Conservation (phyloP, 2,797 vertebrate species). For the Alectoris magna region DNA sequence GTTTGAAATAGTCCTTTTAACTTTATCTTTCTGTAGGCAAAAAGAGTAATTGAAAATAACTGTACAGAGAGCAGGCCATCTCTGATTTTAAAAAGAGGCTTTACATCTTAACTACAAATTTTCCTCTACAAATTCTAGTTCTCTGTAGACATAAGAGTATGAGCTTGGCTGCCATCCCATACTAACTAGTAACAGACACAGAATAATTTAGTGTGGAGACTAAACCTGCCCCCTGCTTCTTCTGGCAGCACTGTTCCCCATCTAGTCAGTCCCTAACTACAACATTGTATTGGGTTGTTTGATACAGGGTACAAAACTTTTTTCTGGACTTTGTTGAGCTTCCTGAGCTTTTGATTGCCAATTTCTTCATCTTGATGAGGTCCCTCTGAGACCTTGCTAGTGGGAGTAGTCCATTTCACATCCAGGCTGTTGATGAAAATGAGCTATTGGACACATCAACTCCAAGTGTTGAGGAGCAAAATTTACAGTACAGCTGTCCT, state of each 20-base stretch:
- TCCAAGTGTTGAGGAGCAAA: background rate
- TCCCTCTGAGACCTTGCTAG: background rate
- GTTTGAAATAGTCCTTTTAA: conserved; percentile 13
- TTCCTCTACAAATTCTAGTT: background rate
- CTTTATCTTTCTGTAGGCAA: conserved; percentile 22
- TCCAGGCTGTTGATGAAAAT: background rate
- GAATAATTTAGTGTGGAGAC: background rate
- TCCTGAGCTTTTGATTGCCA: background rate
- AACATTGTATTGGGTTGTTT: background rate
- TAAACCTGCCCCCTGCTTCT: background rate
- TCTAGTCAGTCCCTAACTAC: background rate
- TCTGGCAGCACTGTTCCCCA: background rate
- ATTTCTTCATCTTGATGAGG: background rate
- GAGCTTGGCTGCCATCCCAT: background rate
- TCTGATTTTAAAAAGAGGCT: background rate
- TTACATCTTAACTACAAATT: background rate
- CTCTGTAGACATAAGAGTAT: background rate
- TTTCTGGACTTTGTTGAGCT: background rate
- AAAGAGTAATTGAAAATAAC: conserved; percentile 1
- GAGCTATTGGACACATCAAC: background rate
- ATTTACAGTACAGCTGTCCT: background rate
- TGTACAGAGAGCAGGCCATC: background rate
- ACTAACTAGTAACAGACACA: background rate
- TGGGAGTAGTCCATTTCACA: background rate
- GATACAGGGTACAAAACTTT: background rate